Conservation (phyloP, 1,140 invertebrate genomes). For the Caenorhabditis inopinata region DNA sequence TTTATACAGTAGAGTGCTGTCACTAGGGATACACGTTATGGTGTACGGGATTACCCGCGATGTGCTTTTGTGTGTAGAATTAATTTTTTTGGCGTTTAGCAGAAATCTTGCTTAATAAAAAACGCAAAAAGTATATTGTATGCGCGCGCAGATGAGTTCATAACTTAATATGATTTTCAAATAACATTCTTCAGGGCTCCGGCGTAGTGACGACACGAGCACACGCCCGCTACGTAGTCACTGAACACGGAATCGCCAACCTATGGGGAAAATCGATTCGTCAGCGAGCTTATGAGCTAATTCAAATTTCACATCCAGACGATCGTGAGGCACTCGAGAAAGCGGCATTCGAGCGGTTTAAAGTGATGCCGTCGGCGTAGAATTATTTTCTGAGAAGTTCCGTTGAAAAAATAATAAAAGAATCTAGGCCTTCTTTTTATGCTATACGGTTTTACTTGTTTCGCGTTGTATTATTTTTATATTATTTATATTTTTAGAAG, state of each 20-base stretch:
- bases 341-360: slow-evolving; percentile 81
- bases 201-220: slow-evolving; percentile 89
- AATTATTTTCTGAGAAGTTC: neutral
- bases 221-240: slow-evolving; percentile 88
- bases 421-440: neutral
- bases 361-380: slow-evolving; percentile 75
- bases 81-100: too few species aligned
- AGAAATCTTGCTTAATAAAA: too few species aligned
- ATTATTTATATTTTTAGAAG: too few species aligned
- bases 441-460: neutral
- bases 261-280: slow-evolving; percentile 85
- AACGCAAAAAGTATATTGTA: too few species aligned
- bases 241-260: slow-evolving; percentile 85
- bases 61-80: too few species aligned
- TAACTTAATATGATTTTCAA: too few species aligned
- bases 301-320: slow-evolving; percentile 85
- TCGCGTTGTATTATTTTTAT: too few species aligned
- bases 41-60: too few species aligned
- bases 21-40: too few species aligned
- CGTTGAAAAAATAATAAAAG: too few species aligned
- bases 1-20: too few species aligned
- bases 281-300: slow-evolving; percentile 79
- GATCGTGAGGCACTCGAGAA: slow-evolving; percentile 83
- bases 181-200: slow-evolving; percentile 73
- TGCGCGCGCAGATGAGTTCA: too few species aligned